These are phyloP conservation scores for Heliconius hewitsoni DNA, from an alignment of 1,140 invertebrate species.

Conservation along the genomic window DNA sequence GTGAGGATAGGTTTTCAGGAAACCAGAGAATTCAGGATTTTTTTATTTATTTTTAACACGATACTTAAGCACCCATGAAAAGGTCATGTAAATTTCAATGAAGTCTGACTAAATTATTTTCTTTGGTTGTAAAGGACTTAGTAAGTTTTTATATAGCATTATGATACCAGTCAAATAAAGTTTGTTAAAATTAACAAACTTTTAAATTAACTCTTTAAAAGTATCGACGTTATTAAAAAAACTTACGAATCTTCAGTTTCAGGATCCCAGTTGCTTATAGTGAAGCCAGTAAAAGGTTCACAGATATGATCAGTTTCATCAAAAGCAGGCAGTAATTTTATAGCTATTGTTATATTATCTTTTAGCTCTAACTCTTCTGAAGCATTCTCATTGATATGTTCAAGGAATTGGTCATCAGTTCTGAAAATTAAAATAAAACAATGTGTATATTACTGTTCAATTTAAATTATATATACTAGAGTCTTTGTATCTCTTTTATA, in stretches of 20 bases:
- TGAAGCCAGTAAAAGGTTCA: constrained; percentile 78
- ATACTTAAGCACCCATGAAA: too few relatives aligned
- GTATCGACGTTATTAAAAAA: neutral
- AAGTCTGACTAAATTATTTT: too few relatives aligned
- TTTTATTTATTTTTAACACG: too few relatives aligned
- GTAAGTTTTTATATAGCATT: too few relatives aligned
- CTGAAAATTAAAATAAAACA: constrained; percentile 41
- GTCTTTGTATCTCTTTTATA: too few relatives aligned
- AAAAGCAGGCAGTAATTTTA: constrained; percentile 60
- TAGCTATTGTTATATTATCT: constrained; percentile 55
- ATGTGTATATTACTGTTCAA: neutral
- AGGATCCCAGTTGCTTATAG: constrained; percentile 80
- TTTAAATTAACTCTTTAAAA: too few relatives aligned
- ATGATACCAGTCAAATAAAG: too few relatives aligned
- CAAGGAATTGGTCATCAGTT: constrained; percentile 64
- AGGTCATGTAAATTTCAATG: too few relatives aligned
- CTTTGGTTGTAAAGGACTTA: too few relatives aligned
- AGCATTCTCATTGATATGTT: constrained; percentile 70
- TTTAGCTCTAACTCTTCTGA: constrained; percentile 67
- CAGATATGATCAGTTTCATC: constrained; percentile 66
- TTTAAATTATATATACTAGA: neutral
- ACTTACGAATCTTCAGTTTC: constrained; percentile 77
- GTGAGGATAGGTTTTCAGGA: too few relatives aligned
- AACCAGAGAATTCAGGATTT: too few relatives aligned
- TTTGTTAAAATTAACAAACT: too few relatives aligned